These are phyloP conservation scores for Aricia agestis DNA, from an alignment of 1,140 invertebrate species.

Conservation along the genomic window DNA sequence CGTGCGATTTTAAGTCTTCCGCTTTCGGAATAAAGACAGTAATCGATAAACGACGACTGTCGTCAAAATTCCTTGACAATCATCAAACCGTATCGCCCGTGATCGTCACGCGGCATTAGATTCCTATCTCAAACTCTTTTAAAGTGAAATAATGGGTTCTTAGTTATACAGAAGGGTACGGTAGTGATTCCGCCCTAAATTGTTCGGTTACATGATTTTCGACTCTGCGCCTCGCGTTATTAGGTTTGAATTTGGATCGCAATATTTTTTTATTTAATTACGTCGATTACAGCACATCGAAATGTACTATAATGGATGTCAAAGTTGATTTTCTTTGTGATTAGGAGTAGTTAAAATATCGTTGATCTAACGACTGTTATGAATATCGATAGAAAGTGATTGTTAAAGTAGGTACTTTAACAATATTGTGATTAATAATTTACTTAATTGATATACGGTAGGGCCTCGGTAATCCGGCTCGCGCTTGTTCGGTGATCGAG, in stretches of 20 bases:
- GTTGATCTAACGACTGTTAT: background rate
- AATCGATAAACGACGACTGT: slow-evolving; percentile 18
- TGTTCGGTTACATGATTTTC: slow-evolving; percentile 10
- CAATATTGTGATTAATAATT: too few relatives aligned
- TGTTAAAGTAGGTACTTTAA: background rate
- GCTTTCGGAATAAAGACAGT: slow-evolving; percentile 25
- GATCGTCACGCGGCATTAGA: slow-evolving; percentile 65
- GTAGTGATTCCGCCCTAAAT: slow-evolving; percentile 30
- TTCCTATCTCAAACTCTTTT: slow-evolving; percentile 65
- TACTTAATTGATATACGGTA: too few relatives aligned
- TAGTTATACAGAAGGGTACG: slow-evolving; percentile 38
- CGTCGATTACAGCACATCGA: slow-evolving; percentile 11
- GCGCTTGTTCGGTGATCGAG: too few relatives aligned
- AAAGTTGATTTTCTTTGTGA: slow-evolving; percentile 11
- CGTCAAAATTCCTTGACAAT: slow-evolving; percentile 38
- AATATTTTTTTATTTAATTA: slow-evolving; percentile 4
- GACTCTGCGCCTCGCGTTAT: background rate
- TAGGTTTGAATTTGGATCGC: slow-evolving; percentile 3
- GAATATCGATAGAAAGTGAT: background rate
- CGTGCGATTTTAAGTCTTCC: slow-evolving; percentile 28
- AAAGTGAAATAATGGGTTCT: slow-evolving; percentile 59
- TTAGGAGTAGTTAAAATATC: background rate
- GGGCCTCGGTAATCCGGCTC: too few relatives aligned
- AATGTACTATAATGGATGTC: slow-evolving; percentile 8
- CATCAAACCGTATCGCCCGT: slow-evolving; percentile 39